Percentiles rank a stretch among this genome's conserved stretches.
These are phyloP conservation scores for Dolichomitus sp. DNA, from an alignment of 2,888 invertebrate genomes.

Conservation along the genomic window DNA sequence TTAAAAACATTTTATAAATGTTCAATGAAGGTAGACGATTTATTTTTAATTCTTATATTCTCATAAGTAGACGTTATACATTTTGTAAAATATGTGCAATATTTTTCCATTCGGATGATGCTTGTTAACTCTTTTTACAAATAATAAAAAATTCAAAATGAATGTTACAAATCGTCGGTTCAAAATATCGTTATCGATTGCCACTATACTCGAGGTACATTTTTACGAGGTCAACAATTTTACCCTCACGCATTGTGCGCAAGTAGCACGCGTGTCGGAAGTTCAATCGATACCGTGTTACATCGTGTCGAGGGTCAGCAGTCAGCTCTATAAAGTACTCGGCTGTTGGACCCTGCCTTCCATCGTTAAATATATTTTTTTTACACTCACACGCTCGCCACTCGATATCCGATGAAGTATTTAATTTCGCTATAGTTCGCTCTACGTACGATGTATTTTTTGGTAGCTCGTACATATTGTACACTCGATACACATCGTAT, in stretches of 20 bases:
- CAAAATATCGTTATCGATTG: slow-evolving; percentile 31
- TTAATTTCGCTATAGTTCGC: slow-evolving; percentile 64
- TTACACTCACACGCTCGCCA: slow-evolving; percentile 48
- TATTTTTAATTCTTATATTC: too few species aligned
- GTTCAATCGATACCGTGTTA: slow-evolving; percentile 66
- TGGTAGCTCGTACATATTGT: background rate
- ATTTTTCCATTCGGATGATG: too few species aligned
- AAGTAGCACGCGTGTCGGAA: slow-evolving; percentile 54
- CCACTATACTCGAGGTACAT: slow-evolving; percentile 33
- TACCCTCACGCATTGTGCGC: slow-evolving; percentile 41
- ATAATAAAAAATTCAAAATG: slow-evolving; percentile 67
- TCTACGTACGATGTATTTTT: slow-evolving; percentile 26
- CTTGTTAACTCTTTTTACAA: background rate
- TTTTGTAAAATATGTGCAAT: too few species aligned
- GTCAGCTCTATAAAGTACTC: slow-evolving; percentile 55
- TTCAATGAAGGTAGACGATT: too few species aligned
- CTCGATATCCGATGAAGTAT: slow-evolving; percentile 63
- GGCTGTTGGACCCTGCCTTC: slow-evolving; percentile 30
- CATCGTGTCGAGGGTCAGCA: slow-evolving; percentile 63
- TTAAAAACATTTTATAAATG: too few species aligned
- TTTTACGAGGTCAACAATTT: slow-evolving; percentile 65
- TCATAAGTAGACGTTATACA: too few species aligned
- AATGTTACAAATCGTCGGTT: background rate
- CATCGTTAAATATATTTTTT: slow-evolving; percentile 54
- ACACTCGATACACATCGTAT: background rate